Evolutionary conservation across 2,888 invertebrate species (phyloP).

Genomic region (Leptura quadrifasciata): DNA sequence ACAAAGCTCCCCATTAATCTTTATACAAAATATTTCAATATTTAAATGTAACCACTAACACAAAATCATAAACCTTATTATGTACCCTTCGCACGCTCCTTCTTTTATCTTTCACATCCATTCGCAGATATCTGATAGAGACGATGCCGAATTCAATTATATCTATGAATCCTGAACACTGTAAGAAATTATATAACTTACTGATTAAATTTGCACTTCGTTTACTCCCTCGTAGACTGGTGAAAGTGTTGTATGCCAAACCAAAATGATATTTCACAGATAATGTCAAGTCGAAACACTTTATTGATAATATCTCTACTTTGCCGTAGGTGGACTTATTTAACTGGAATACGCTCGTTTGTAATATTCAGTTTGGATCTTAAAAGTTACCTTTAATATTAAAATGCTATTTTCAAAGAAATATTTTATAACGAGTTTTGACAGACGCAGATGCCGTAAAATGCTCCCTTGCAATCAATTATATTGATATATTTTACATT

Average conservation of each 20-base stretch:
- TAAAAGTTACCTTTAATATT: not conserved
- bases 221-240: not conserved
- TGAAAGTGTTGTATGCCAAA: not conserved
- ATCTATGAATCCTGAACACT: constrained; percentile 3
- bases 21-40: not conserved
- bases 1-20: too few species aligned
- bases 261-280: constrained; percentile 2
- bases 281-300: not conserved
- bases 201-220: not conserved
- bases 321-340: not conserved
- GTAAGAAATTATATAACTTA: not conserved
- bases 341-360: constrained; percentile 1
- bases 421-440: not conserved
- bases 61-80: not conserved
- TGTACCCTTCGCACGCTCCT: not conserved
- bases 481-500: too few species aligned
- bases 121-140: constrained; percentile 7
- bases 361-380: not conserved
- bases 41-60: not conserved
- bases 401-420: not conserved
- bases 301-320: not conserved
- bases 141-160: not conserved
- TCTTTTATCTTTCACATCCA: not conserved
- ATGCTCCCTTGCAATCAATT: not conserved
- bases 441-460: not conserved